Conservation (phyloP, 2,797 vertebrate species). For the Pseudomugil tenellus region DNA sequence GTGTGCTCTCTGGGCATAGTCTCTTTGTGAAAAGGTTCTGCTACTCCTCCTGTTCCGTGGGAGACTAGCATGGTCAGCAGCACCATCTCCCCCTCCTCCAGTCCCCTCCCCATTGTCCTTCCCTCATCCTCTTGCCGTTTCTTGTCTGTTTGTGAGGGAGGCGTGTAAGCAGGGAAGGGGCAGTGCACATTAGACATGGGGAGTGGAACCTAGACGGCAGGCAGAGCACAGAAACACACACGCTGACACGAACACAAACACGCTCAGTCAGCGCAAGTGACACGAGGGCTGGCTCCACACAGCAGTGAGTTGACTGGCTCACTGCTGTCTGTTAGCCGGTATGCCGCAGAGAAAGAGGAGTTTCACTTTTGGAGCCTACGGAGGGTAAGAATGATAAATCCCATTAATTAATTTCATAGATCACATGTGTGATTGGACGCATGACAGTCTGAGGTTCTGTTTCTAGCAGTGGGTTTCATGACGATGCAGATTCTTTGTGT, state of each 20-base stretch:
- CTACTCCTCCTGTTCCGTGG: slow-evolving; percentile 54
- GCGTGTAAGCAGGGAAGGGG: slow-evolving; percentile 68
- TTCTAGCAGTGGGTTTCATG: slow-evolving; percentile 56
- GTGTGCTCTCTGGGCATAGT: slow-evolving; percentile 25
- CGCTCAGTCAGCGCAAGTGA: slow-evolving; percentile 78
- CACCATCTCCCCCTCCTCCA: slow-evolving; percentile 20
- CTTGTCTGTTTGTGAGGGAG: slow-evolving; percentile 65
- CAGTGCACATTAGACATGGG: slow-evolving; percentile 62
- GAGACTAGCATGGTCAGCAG: slow-evolving; percentile 70
- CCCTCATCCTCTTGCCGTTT: slow-evolving; percentile 50
- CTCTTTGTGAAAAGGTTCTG: slow-evolving; percentile 23
- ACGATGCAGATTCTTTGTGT: slow-evolving; percentile 62
- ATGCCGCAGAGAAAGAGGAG: slow-evolving; percentile 89
- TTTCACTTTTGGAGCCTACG: slow-evolving; percentile 89
- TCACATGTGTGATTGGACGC: slow-evolving; percentile 13
- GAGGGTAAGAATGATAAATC: slow-evolving; percentile 81
- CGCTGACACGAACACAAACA: slow-evolving; percentile 51
- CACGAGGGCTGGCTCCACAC: slow-evolving; percentile 76
- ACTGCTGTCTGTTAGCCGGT: slow-evolving; percentile 63
- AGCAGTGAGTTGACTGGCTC: slow-evolving; percentile 71
- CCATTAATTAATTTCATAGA: slow-evolving; percentile 26
- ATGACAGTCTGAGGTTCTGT: slow-evolving; percentile 27
- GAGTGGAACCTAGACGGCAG: slow-evolving; percentile 69
- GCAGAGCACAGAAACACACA: slow-evolving; percentile 52
- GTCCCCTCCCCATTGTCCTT: slow-evolving; percentile 24